Percentiles rank a stretch among this genome's conserved stretches.
These are phyloP conservation scores for Frankliniella fusca DNA, from an alignment of 2,888 invertebrate genomes.

Conservation along the genomic window DNA sequence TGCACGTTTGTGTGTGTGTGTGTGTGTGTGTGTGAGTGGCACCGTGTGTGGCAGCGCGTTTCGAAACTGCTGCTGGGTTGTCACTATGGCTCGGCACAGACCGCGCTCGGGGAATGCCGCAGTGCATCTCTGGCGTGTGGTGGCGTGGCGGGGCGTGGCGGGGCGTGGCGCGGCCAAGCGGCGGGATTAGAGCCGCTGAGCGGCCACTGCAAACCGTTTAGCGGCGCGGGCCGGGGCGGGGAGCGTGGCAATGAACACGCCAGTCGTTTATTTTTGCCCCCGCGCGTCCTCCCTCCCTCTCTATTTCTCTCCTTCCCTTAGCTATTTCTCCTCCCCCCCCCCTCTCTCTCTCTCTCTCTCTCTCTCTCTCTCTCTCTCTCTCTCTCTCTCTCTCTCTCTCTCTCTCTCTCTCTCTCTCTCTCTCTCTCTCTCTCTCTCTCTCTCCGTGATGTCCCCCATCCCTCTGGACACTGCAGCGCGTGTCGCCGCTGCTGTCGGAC, in stretches of 20 bases:
- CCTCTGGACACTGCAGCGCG: too few relatives aligned
- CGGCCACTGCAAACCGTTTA: background rate
- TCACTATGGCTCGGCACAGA: background rate
- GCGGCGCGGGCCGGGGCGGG: background rate
- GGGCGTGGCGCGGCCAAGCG: background rate
- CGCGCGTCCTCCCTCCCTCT: background rate
- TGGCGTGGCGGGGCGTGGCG: background rate
- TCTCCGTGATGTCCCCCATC: background rate
- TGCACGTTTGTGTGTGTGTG: background rate
- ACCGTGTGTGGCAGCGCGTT: constrained; percentile 6
- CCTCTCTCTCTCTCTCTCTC: too few relatives aligned
- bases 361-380: too few relatives aligned
- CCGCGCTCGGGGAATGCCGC: background rate
- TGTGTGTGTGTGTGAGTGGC: background rate
- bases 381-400: too few relatives aligned
- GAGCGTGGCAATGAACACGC: too few relatives aligned
- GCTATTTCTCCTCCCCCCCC: too few relatives aligned
- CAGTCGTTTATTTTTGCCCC: background rate
- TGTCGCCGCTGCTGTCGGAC: too few relatives aligned
- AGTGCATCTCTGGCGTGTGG: background rate
- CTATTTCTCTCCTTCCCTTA: too few relatives aligned
- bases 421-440: background rate
- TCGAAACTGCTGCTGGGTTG: background rate
- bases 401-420: background rate
- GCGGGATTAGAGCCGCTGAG: background rate